These are phyloP conservation scores for Pocillopora verrucosa DNA, from an alignment of 64 coral and sea anemone species.

Conservation along the genomic window DNA sequence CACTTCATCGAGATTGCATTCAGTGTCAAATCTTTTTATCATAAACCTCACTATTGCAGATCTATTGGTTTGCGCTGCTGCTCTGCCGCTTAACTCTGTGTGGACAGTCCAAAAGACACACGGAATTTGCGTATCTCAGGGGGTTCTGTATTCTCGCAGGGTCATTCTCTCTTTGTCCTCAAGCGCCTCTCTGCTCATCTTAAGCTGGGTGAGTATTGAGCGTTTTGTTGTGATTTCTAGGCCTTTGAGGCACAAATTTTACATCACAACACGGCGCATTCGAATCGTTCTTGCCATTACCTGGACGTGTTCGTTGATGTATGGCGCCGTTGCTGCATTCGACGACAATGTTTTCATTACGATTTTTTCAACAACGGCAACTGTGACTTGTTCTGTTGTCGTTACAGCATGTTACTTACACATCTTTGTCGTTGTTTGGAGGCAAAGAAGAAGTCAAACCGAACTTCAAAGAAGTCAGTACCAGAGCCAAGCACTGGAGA, in stretches of 20 bases:
- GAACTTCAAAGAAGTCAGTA: not conserved
- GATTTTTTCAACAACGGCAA: not conserved
- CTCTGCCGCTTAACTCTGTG: not conserved
- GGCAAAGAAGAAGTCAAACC: not conserved
- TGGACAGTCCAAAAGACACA: not conserved
- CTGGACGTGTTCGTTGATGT: not conserved
- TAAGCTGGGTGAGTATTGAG: not conserved
- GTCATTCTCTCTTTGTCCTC: not conserved
- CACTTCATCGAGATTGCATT: not conserved
- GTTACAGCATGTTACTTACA: not conserved
- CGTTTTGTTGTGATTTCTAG: not conserved
- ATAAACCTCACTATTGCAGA: not conserved
- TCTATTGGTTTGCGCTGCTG: not conserved
- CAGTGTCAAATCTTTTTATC: not conserved
- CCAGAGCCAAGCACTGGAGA: not conserved
- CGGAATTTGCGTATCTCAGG: not conserved
- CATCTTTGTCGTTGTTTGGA: not conserved
- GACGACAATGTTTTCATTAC: not conserved
- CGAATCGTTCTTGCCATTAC: not conserved
- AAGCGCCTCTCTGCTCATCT: not conserved
- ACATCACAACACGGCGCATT: not conserved
- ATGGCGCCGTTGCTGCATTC: not conserved
- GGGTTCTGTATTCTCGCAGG: not conserved
- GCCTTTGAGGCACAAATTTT: not conserved
- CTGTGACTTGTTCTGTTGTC: not conserved